These are phyloP conservation scores for Xanthia togata DNA, from an alignment of 2,888 invertebrate species.

Conservation along the genomic window DNA sequence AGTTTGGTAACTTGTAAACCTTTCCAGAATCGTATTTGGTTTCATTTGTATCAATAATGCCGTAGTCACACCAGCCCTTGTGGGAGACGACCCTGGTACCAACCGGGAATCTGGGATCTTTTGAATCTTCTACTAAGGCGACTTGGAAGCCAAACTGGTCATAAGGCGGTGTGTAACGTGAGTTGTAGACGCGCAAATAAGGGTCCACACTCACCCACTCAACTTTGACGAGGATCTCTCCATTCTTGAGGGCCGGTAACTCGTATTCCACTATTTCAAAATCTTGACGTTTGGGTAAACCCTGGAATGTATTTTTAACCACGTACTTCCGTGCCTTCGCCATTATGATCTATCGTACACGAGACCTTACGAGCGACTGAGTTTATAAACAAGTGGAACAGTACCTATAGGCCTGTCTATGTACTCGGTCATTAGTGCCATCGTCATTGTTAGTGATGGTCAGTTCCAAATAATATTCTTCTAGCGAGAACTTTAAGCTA, in stretches of 20 bases:
- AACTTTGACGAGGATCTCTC: constrained; percentile 78
- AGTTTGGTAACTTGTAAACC: constrained; percentile 87
- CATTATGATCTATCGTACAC: constrained; percentile 71
- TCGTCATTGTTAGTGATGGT: neutral
- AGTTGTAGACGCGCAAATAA: constrained; percentile 69
- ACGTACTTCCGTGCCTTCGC: constrained; percentile 87
- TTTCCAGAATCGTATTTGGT: constrained; percentile 45
- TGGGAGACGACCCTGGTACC: constrained; percentile 91
- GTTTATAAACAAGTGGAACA: constrained; percentile 18
- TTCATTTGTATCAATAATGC: constrained; percentile 61
- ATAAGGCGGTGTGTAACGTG: constrained; percentile 67
- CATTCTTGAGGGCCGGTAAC: constrained; percentile 75
- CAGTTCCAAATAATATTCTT: neutral
- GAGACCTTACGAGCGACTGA: constrained; percentile 40
- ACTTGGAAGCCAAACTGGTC: constrained; percentile 78
- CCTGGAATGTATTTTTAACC: constrained; percentile 87
- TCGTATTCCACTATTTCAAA: constrained; percentile 91
- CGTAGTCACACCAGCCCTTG: constrained; percentile 75
- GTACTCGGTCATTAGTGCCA: neutral
- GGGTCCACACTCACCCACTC: constrained; percentile 79
- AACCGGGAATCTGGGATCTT: constrained; percentile 90
- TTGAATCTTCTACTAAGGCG: constrained; percentile 90
- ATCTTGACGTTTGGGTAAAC: constrained; percentile 90
- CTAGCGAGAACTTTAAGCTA: neutral
- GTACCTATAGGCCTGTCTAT: neutral